These are phyloP conservation scores for Acomys russatus DNA, from an alignment of 2,797 vertebrate genomes.

Conservation along the genomic window DNA sequence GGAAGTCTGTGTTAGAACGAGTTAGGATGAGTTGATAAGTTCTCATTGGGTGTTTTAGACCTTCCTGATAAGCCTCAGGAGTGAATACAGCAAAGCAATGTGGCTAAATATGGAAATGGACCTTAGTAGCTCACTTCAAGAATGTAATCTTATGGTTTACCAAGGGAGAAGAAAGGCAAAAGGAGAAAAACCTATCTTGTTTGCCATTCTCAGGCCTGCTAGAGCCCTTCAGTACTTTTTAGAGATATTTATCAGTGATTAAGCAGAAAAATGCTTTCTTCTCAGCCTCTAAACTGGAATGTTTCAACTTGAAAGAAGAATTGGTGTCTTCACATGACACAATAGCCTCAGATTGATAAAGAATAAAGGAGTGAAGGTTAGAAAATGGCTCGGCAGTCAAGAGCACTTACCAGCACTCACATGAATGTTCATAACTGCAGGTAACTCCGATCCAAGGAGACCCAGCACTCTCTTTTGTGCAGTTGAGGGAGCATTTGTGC, in stretches of 20 bases:
- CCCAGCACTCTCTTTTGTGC: too few relatives aligned
- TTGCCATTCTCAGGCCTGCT: neutral
- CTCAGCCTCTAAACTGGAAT: neutral
- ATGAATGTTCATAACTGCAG: neutral
- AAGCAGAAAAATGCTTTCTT: neutral
- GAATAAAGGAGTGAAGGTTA: neutral
- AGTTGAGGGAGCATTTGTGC: too few relatives aligned
- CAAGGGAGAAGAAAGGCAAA: neutral
- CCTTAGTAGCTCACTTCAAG: neutral
- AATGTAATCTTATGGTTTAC: neutral
- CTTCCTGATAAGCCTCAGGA: neutral
- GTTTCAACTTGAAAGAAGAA: neutral
- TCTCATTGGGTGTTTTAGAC: neutral
- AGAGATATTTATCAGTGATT: neutral
- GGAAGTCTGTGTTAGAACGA: neutral
- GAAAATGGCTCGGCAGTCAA: neutral
- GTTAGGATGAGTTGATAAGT: neutral
- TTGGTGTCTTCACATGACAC: neutral
- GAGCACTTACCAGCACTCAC: neutral
- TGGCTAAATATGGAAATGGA: neutral
- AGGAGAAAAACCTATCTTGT: neutral
- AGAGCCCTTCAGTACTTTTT: neutral
- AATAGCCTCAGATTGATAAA: neutral
- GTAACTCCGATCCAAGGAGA: neutral
- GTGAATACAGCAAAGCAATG: neutral